These are phyloP conservation scores for Ptyas mucosa DNA, from an alignment of 2,113 vertebrate species.

Conservation along the genomic window DNA sequence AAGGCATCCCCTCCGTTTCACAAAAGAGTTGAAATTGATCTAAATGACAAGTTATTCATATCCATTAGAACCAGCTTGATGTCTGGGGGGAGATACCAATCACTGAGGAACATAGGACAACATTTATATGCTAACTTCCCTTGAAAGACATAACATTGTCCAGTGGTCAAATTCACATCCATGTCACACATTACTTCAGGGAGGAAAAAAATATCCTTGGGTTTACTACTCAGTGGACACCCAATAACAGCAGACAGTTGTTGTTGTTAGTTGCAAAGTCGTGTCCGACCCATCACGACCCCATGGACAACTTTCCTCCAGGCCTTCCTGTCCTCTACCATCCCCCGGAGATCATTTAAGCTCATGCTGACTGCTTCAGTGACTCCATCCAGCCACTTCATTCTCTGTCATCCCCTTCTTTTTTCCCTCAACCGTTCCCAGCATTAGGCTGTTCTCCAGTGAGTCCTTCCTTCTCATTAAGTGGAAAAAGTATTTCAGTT, in stretches of 20 bases:
- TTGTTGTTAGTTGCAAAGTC: too few species aligned
- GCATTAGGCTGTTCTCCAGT: too few species aligned
- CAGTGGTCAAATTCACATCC: not conserved
- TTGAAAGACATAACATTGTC: not conserved
- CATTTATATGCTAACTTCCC: not conserved
- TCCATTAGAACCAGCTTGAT: not conserved
- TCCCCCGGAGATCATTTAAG: too few species aligned
- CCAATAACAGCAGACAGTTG: not conserved
- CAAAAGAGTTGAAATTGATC: not conserved
- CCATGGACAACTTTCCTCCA: too few species aligned
- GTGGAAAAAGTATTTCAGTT: too few species aligned
- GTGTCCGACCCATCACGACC: too few species aligned
- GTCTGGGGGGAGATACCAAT: not conserved
- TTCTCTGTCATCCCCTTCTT: too few species aligned
- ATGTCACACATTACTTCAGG: not conserved
- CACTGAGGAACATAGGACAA: not conserved
- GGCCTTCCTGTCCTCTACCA: too few species aligned
- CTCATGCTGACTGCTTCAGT: too few species aligned
- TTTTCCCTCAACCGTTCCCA: too few species aligned
- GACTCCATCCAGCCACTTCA: too few species aligned
- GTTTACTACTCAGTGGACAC: not conserved
- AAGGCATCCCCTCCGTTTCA: not conserved
- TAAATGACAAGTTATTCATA: not conserved
- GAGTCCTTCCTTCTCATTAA: too few species aligned
- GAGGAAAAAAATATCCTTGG: not conserved